phyloP scores from a whole-genome alignment of 2,888 invertebrate genomes.

The Ceriagrion tenellum region DNA sequence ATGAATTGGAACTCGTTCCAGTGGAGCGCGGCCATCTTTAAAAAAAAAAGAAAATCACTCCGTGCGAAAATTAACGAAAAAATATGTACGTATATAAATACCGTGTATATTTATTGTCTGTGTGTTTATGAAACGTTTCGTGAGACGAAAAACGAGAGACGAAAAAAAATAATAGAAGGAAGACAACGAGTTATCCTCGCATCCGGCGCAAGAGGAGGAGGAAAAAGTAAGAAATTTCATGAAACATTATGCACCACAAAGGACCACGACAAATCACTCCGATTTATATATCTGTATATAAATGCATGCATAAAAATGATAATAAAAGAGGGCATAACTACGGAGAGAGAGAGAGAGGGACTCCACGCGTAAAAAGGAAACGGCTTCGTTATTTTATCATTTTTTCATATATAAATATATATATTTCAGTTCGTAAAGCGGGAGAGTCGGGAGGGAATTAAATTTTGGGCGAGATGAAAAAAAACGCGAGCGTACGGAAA shows the following conservation, averaged over 20 bases:
- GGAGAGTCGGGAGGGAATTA: not conserved
- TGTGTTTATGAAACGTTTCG: not conserved
- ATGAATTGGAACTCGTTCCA: slow-evolving; percentile 22
- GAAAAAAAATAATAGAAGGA: not conserved
- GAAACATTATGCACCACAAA: slow-evolving; percentile 52
- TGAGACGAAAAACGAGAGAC: slow-evolving; percentile 32
- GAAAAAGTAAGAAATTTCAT: not conserved
- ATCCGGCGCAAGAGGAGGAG: not conserved
- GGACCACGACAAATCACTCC: slow-evolving; percentile 50
- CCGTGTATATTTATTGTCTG: not conserved
- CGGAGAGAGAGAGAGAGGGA: not conserved
- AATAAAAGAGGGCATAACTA: slow-evolving; percentile 18
- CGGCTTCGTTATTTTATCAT: not conserved
- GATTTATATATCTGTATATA: not conserved
- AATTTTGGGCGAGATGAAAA: not conserved
- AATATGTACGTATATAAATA: not conserved
- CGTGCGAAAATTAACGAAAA: not conserved
- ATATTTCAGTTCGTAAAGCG: not conserved
- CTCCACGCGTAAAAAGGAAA: slow-evolving; percentile 27
- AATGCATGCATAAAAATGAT: too few species aligned
- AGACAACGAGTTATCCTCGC: not conserved
- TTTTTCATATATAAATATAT: not conserved
- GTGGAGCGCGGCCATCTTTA: not conserved
- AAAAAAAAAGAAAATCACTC: not conserved
- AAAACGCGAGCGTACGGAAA: not conserved